phyloP scores from a whole-genome alignment of 2,888 invertebrate genomes.

The Troides oblongomaculatus region DNA sequence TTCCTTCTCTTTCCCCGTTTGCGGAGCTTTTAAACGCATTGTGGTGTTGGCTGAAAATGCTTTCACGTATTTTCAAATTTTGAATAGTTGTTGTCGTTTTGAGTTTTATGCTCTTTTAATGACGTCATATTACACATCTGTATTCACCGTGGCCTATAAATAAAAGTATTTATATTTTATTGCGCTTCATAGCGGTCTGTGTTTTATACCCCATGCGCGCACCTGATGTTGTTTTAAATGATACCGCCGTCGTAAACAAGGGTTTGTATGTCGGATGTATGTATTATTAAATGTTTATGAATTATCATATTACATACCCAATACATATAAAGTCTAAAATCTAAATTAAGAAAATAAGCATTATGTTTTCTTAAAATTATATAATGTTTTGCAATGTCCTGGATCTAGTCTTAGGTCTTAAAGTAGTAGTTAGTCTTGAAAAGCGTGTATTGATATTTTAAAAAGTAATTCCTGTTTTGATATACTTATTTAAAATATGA shows the following conservation, averaged over 20 bases:
- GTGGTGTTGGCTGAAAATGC: slow-evolving; percentile 19
- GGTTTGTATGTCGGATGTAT: slow-evolving; percentile 6
- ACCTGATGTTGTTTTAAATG: slow-evolving; percentile 21
- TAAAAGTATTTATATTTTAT: slow-evolving; percentile 23
- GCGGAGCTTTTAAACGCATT: slow-evolving; percentile 23
- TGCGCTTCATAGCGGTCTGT: slow-evolving; percentile 15
- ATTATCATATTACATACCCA: no score
- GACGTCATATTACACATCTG: slow-evolving; percentile 8
- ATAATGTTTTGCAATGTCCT: no score
- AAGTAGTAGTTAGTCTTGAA: no score
- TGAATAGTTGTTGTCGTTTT: not conserved
- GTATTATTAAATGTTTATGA: not conserved
- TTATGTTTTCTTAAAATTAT: no score
- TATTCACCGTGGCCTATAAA: slow-evolving; percentile 19
- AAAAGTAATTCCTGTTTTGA: no score
- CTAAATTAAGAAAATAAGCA: no score
- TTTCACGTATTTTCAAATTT: slow-evolving; percentile 12
- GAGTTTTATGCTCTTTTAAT: not conserved
- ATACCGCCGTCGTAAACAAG: slow-evolving; percentile 14
- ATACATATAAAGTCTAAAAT: no score
- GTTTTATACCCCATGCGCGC: slow-evolving; percentile 22
- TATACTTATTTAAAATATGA: no score
- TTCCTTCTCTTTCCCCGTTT: slow-evolving; percentile 33
- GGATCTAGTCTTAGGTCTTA: no score
- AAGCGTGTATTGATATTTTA: no score